These are phyloP conservation scores for Bombus terrestris DNA, from an alignment of 1,140 invertebrate species.

Conservation along the genomic window DNA sequence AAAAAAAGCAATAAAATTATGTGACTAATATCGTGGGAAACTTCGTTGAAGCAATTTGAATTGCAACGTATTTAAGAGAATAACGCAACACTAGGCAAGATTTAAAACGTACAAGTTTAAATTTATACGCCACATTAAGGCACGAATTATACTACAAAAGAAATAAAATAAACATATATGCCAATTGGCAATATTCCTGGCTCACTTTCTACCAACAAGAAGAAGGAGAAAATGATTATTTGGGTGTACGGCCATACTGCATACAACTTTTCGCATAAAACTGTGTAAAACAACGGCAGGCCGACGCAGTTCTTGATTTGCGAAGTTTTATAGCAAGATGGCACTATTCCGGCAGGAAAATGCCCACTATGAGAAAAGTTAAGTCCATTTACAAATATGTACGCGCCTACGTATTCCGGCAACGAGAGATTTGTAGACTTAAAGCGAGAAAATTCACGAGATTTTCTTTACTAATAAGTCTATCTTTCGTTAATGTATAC, in stretches of 20 bases:
- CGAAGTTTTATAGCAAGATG: conserved; percentile 46
- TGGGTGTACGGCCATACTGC: not conserved
- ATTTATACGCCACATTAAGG: conserved; percentile 18
- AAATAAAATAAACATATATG: conserved; percentile 42
- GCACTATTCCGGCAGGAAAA: conserved; percentile 13
- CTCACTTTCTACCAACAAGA: not conserved
- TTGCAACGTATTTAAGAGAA: no score
- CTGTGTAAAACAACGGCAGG: conserved; percentile 36
- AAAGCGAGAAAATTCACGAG: not conserved
- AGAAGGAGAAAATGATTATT: conserved; percentile 1
- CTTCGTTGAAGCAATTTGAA: not conserved
- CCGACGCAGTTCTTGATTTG: conserved; percentile 32
- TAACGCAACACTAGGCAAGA: not conserved
- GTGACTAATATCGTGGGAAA: not conserved
- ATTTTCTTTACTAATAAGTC: not conserved
- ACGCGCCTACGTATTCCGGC: not conserved
- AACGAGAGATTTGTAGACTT: not conserved
- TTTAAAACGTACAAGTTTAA: not conserved
- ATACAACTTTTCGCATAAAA: conserved; percentile 45
- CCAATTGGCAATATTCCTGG: conserved; percentile 50
- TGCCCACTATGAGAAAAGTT: conserved; percentile 11
- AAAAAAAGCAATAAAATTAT: not conserved
- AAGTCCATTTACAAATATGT: conserved; percentile 27
- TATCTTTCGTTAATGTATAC: not conserved
- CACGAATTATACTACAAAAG: conserved; percentile 21